phyloP scores from a whole-genome alignment of 2,888 invertebrate genomes.

The Folsomia manolachei region DNA sequence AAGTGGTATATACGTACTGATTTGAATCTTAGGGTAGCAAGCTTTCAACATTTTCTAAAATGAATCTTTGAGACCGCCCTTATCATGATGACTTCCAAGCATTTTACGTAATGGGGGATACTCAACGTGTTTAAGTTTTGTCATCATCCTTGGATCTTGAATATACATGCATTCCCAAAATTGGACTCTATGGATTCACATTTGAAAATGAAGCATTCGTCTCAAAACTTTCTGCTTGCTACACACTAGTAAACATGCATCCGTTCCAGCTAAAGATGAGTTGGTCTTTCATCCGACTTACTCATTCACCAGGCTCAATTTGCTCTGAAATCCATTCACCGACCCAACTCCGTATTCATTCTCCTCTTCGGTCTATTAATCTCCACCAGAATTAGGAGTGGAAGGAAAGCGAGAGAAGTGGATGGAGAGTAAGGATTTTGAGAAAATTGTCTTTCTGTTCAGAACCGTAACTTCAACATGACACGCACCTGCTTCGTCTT shows the following conservation, averaged over 20 bases:
- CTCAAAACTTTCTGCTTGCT: too few species aligned
- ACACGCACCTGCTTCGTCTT: constrained; percentile 12
- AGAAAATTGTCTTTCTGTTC: neutral
- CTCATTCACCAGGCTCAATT: constrained; percentile 1
- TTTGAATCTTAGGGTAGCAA: too few species aligned
- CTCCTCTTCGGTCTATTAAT: neutral
- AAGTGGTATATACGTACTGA: too few species aligned
- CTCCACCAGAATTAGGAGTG: too few species aligned
- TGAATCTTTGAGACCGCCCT: neutral
- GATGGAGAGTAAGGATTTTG: neutral
- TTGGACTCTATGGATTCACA: neutral
- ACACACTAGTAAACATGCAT: neutral
- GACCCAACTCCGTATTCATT: neutral
- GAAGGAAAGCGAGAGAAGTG: neutral
- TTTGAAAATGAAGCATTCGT: neutral
- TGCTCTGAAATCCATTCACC: constrained; percentile 3
- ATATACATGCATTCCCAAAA: neutral
- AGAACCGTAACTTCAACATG: neutral
- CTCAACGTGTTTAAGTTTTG: neutral
- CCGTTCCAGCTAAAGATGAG: neutral
- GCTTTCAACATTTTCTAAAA: neutral
- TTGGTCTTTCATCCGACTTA: neutral
- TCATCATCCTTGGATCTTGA: neutral
- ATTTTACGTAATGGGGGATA: neutral
- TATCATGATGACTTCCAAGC: neutral